phyloP scores from a whole-genome alignment of 2,888 invertebrate genomes.

The Drosophila recens region DNA sequence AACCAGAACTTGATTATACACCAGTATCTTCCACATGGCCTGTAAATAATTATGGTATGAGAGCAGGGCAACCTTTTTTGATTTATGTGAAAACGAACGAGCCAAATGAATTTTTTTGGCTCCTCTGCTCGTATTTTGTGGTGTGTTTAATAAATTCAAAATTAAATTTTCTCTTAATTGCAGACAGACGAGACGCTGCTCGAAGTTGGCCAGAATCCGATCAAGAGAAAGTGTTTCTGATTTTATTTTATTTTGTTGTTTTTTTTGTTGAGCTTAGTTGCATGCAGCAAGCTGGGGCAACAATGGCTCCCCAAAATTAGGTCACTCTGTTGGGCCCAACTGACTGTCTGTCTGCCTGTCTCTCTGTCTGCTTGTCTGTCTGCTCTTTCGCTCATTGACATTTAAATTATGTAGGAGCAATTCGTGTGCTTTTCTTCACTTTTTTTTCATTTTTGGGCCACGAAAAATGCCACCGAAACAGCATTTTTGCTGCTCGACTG shows the following conservation, averaged over 20 bases:
- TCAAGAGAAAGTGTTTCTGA: constrained; percentile 75
- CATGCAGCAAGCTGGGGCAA: constrained; percentile 35
- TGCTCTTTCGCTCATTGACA: constrained; percentile 69
- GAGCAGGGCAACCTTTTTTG: constrained; percentile 53
- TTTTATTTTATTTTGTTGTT: constrained; percentile 12
- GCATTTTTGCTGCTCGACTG: constrained; percentile 47
- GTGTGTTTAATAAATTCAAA: constrained; percentile 78
- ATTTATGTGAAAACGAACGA: constrained; percentile 74
- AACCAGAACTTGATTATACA: constrained; percentile 52
- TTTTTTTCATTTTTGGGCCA: constrained; percentile 41
- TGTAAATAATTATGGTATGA: constrained; percentile 47
- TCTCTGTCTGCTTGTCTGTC: constrained; percentile 26
- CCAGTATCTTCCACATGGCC: constrained; percentile 13
- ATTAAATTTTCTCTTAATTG: constrained; percentile 80
- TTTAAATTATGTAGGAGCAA: constrained; percentile 69
- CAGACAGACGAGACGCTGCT: constrained; percentile 55
- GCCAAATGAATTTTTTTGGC: constrained; percentile 49
- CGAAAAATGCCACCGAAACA: constrained; percentile 72
- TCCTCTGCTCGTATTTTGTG: constrained; percentile 23
- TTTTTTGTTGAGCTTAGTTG: constrained; percentile 39
- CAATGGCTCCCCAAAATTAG: constrained; percentile 36
- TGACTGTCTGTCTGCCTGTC: constrained; percentile 23
- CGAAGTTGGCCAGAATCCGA: constrained; percentile 62
- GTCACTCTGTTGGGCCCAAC: constrained; percentile 42
- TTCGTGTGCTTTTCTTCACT: constrained; percentile 47